phyloP scores from a whole-genome alignment of 2,113 vertebrate species.

The Leptosomus discolor region DNA sequence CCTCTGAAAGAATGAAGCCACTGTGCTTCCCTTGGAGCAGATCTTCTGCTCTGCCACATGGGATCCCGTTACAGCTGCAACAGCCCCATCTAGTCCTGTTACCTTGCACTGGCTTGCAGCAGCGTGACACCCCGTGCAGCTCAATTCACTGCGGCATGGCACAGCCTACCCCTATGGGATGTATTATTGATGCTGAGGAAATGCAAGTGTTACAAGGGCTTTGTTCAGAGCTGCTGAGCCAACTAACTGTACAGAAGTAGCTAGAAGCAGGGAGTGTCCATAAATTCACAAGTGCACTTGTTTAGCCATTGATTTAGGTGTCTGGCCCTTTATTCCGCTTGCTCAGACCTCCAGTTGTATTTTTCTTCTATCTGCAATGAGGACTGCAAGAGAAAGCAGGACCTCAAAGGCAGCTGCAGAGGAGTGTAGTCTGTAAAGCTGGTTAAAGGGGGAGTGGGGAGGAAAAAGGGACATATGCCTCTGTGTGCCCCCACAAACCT shows the following conservation, averaged over 20 bases:
- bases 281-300: neutral
- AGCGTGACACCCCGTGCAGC: neutral
- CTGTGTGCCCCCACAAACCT: neutral
- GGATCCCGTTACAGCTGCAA: neutral
- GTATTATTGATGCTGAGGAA: neutral
- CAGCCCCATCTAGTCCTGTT: neutral
- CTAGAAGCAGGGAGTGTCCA: conserved; percentile 12
- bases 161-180: neutral
- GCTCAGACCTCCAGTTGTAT: neutral
- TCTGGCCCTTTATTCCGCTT: neutral
- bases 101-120: neutral
- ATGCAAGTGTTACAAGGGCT: neutral
- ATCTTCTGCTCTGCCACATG: neutral
- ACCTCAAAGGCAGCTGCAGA: neutral
- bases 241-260: neutral
- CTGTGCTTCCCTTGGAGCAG: neutral
- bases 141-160: neutral
- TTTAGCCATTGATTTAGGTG: neutral
- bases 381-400: neutral
- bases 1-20: neutral
- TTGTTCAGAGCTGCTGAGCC: neutral
- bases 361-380: neutral
- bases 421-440: neutral
- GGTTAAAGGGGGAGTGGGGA: neutral
- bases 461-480: neutral